These are phyloP conservation scores for Daubentonia madagascariensis DNA, from an alignment of 2,113 vertebrate genomes.

Conservation along the genomic window DNA sequence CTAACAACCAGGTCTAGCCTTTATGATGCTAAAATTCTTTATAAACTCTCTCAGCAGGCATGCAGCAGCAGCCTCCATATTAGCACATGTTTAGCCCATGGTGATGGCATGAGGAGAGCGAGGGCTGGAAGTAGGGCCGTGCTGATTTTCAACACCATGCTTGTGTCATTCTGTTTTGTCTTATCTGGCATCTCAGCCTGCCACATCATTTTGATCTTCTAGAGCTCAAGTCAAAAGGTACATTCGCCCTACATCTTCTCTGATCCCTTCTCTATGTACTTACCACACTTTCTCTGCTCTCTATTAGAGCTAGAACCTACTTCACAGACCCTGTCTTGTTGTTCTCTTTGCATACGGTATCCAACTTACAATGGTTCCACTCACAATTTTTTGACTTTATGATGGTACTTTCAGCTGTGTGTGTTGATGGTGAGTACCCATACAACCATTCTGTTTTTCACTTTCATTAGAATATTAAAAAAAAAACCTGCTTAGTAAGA, in stretches of 20 bases:
- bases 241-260: background rate
- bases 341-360: background rate
- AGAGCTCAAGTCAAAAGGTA: background rate
- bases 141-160: background rate
- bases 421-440: background rate
- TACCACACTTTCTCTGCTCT: background rate
- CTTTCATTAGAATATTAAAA: background rate
- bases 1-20: background rate
- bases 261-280: background rate
- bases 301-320: no score
- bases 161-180: background rate
- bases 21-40: background rate
- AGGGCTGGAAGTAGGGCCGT: background rate
- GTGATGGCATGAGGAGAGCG: background rate
- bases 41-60: background rate
- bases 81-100: no score
- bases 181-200: background rate
- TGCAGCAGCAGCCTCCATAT: background rate
- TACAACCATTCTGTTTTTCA: background rate
- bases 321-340: background rate
- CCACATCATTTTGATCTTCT: background rate
- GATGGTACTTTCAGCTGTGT: background rate
- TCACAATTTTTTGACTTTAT: background rate
- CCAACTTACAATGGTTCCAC: background rate
- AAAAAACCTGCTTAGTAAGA: background rate